Conservation (phyloP, 2,797 vertebrate species). For the Crax fasciolata region DNA sequence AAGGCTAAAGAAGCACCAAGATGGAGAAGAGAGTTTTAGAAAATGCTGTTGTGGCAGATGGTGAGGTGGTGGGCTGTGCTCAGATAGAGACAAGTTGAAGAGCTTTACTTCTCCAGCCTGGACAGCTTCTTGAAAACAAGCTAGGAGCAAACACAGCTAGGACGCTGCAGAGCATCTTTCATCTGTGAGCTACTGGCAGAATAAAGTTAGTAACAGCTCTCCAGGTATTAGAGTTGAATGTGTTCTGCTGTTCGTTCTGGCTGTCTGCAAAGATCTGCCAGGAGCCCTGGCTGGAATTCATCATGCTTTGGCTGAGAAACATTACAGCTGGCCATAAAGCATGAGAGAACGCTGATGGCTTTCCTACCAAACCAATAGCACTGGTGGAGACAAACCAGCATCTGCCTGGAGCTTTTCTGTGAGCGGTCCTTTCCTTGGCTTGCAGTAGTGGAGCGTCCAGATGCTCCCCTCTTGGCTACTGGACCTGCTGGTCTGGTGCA, state of each 20-base stretch:
- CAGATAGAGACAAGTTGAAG: slow-evolving; percentile 1
- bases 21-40: slow-evolving; percentile 35
- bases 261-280: neutral
- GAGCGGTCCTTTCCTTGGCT: neutral
- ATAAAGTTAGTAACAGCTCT: neutral
- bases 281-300: neutral
- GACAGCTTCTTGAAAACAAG: slow-evolving; percentile 25
- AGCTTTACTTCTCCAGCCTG: slow-evolving; percentile 22
- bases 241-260: neutral
- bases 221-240: neutral
- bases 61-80: slow-evolving; percentile 33
- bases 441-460: neutral
- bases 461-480: neutral
- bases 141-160: neutral
- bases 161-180: neutral
- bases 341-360: fast-evolving
- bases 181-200: neutral
- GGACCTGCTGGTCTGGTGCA: neutral
- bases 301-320: neutral
- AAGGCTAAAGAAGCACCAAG: slow-evolving; percentile 6
- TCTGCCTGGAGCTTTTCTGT: neutral
- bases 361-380: neutral
- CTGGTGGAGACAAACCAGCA: neutral
- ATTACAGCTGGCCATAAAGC: neutral
- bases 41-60: slow-evolving; percentile 37